Evolutionary conservation across 2,888 invertebrate species (phyloP), one percentile per base, ranked within the genome.

Genomic region (Dysmachus trigonus): DNA sequence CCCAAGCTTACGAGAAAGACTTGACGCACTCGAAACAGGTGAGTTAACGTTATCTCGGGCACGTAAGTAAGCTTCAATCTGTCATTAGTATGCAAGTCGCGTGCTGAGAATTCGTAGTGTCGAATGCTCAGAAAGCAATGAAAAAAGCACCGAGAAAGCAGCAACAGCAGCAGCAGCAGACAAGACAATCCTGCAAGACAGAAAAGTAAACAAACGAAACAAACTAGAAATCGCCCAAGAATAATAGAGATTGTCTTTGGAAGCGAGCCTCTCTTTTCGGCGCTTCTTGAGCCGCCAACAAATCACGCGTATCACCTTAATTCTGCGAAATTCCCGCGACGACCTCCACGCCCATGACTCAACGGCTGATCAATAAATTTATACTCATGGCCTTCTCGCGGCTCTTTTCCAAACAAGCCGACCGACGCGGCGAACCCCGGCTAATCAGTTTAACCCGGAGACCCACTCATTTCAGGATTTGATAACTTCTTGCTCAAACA

Each of bases 281-380:
- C 72, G 30, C 72, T 83, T 72, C 41, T 83, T 83, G 81, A 22
- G 15, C 83, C 35, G 30, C 27, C 27, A 71, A 62, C 82, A 31
- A 82, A 82, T 82, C 72, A 72, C 72, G 72, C 83, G 22, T 72
- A 83, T 72, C 72, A 27, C 83, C 30, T 15, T 5, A 83, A 83
- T 83, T 83, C 83, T 27, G 72, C 71, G 83, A 83, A 83, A 31
- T 72, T 72, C 83, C 41, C 41, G 18, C n/a, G 35, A 30, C 72
- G 41, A 38, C 72, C 83, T 72, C 71, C 71, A 83, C 72, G 41
- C 83, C 81, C 38, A 72, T 83, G 83, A 83, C 72, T 83, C 83
- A 83, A 72, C 83, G 71, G 83, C 35, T 83, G 83, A 83, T 83
- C 83, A 62, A 83, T 83, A 83, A 72, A 83, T 27, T 83, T 83